Conservation (phyloP, 2,888 invertebrate species). For the Anoncus sp. region DNA sequence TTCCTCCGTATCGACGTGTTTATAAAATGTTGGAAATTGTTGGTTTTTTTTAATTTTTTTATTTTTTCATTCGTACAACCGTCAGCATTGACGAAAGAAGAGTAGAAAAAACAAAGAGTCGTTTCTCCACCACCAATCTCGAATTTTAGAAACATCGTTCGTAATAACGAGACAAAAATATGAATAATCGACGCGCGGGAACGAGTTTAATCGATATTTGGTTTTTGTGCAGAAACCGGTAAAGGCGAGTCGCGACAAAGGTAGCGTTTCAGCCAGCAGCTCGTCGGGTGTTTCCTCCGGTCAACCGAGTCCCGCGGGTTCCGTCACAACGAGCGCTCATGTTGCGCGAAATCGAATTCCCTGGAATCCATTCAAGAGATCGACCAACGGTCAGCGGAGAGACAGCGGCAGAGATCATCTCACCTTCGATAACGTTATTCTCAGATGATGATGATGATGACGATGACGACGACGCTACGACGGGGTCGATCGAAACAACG, state of each 20-base stretch:
- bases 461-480: constrained; percentile 7
- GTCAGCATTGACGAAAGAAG: too few species aligned
- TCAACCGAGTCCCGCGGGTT: constrained; percentile 85
- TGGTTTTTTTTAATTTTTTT: too few species aligned
- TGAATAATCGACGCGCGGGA: too few species aligned
- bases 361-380: constrained; percentile 91
- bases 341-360: constrained; percentile 84
- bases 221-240: constrained; percentile 77
- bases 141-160: too few species aligned
- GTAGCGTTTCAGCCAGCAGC: constrained; percentile 85
- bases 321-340: constrained; percentile 83
- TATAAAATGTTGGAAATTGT: too few species aligned
- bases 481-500: not conserved
- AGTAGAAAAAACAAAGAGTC: too few species aligned
- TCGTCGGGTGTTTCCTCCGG: constrained; percentile 86
- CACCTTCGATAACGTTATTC: constrained; percentile 85
- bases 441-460: constrained; percentile 82
- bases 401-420: constrained; percentile 85
- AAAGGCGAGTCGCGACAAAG: constrained; percentile 83
- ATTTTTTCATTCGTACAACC: too few species aligned
- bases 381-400: constrained; percentile 84
- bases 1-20: too few species aligned
- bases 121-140: too few species aligned
- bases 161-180: too few species aligned
- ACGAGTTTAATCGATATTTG: not conserved